These are phyloP conservation scores for Acyrthosiphon pisum DNA, from an alignment of 1,140 invertebrate genomes.

Conservation along the genomic window DNA sequence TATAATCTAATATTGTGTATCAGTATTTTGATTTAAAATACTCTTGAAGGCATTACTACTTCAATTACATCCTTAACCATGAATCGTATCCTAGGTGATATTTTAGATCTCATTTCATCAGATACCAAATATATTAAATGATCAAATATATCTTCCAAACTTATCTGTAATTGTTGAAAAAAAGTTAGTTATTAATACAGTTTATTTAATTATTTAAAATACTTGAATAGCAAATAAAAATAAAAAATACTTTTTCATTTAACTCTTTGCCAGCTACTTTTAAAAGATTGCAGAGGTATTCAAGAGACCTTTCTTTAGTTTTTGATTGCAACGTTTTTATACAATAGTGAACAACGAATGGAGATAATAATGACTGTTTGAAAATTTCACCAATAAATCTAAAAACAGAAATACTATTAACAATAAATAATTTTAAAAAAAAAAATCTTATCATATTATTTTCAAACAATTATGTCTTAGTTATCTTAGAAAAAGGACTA, in stretches of 20 bases:
- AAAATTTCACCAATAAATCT: constrained; percentile 54
- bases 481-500: background rate
- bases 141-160: constrained; percentile 25
- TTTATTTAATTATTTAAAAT: background rate
- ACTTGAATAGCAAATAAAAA: background rate
- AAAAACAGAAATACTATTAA: background rate
- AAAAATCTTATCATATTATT: background rate
- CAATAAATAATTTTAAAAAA: background rate
- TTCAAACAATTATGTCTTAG: background rate
- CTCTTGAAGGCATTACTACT: background rate
- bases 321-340: background rate
- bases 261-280: constrained; percentile 46
- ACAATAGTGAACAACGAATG: constrained; percentile 26
- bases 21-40: background rate
- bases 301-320: constrained; percentile 28
- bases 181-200: background rate
- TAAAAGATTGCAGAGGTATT: constrained; percentile 48
- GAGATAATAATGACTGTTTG: constrained; percentile 34
- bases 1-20: background rate
- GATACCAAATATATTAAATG: constrained; percentile 37
- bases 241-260: constrained; percentile 40
- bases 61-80: constrained; percentile 50
- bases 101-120: constrained; percentile 51
- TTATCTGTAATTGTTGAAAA: background rate
- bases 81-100: constrained; percentile 48